A percentile compares a stretch with the other conserved stretches of the same genome.
phyloP scores from a whole-genome alignment of 2,888 invertebrate genomes.

The Torymus tubicola region DNA sequence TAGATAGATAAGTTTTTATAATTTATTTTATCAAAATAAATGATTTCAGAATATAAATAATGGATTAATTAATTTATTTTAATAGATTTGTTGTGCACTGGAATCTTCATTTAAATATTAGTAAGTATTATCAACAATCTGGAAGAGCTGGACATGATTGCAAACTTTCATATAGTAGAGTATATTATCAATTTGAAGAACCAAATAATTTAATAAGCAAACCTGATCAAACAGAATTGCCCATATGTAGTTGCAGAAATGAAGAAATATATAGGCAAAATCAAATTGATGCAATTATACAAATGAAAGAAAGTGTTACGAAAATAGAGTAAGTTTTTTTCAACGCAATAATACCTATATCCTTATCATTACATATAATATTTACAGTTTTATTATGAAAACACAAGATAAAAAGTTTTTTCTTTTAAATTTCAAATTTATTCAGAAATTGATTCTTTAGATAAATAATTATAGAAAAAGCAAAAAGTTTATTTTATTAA shows the following conservation, averaged over 20 bases:
- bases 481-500: background rate
- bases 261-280: background rate
- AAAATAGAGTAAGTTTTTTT: slow-evolving; percentile 7
- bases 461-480: background rate
- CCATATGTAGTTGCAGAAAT: background rate
- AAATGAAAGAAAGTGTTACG: slow-evolving; percentile 9
- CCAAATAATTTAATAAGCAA: background rate
- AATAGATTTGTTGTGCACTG: slow-evolving; percentile 95
- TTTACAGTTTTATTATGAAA: no score
- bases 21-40: background rate
- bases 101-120: slow-evolving; percentile 94
- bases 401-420: no score
- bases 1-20: background rate
- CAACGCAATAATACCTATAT: no score
- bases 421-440: no score
- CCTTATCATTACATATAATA: no score
- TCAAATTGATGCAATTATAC: background rate
- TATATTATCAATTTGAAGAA: slow-evolving; percentile 81
- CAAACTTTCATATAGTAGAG: slow-evolving; percentile 89
- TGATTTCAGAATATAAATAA: no score
- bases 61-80: background rate
- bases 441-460: no score
- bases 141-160: slow-evolving; percentile 97
- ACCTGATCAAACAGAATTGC: background rate
- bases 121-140: slow-evolving; percentile 95